Evolutionary conservation across 1,140 invertebrate genomes (phyloP).

Genomic region (Diachasmimorpha longicaudata): DNA sequence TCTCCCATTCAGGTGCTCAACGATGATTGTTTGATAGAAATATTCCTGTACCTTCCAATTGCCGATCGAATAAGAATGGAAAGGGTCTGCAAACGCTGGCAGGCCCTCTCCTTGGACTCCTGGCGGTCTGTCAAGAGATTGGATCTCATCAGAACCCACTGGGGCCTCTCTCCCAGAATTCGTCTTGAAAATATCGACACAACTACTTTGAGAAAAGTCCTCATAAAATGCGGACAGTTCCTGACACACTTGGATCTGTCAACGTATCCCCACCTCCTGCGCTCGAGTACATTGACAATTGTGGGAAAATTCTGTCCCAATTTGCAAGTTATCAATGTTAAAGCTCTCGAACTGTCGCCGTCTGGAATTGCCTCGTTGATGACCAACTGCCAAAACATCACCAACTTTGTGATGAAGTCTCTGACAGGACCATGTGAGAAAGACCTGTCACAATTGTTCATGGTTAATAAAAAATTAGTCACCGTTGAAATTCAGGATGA

Average conservation of each 20-base stretch:
- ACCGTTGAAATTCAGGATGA: slow-evolving; percentile 39
- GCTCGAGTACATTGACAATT: slow-evolving; percentile 48
- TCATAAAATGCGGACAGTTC: slow-evolving; percentile 51
- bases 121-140: slow-evolving; percentile 47
- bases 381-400: slow-evolving; percentile 44
- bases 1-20: slow-evolving; percentile 49
- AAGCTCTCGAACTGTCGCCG: slow-evolving; percentile 39
- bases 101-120: slow-evolving; percentile 43
- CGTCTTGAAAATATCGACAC: slow-evolving; percentile 36
- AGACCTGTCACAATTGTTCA: slow-evolving; percentile 50
- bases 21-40: slow-evolving; percentile 55
- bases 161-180: slow-evolving; percentile 34
- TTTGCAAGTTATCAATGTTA: slow-evolving; percentile 47
- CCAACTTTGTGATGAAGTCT: slow-evolving; percentile 42
- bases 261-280: slow-evolving; percentile 27
- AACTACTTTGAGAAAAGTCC: slow-evolving; percentile 45
- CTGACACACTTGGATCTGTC: slow-evolving; percentile 46
- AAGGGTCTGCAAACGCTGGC: slow-evolving; percentile 56
- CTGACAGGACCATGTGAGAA: slow-evolving; percentile 43
- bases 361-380: slow-evolving; percentile 47
- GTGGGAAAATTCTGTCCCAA: slow-evolving; percentile 52
- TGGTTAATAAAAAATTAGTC: slow-evolving; percentile 42
- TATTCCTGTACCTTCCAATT: slow-evolving; percentile 52
- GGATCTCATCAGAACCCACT: slow-evolving; percentile 35
- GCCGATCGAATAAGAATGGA: slow-evolving; percentile 50